Evolutionary conservation across 2,888 invertebrate species (phyloP).

Genomic region (Penaeus monodon): DNA sequence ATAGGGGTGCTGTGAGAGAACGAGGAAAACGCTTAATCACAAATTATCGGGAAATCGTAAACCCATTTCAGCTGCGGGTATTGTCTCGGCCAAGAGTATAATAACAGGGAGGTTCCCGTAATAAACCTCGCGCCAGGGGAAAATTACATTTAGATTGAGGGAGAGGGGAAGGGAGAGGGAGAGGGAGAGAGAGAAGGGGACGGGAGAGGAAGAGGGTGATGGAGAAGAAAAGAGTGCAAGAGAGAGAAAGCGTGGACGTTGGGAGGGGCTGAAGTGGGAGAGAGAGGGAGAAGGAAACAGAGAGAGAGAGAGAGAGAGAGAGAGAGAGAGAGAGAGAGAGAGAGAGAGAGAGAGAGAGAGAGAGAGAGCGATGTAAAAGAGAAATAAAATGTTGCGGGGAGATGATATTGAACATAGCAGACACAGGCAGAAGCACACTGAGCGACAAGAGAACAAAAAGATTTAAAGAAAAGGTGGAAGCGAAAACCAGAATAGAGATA

Average conservation of each 20-base stretch:
- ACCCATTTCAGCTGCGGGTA: background rate
- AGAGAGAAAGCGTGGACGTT: background rate
- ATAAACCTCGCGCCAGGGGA: background rate
- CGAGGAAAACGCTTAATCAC: background rate
- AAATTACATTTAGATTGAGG: background rate
- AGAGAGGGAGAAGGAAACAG: background rate
- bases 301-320: background rate
- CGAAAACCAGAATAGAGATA: too few relatives aligned
- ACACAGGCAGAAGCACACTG: too few relatives aligned
- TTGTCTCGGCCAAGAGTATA: background rate
- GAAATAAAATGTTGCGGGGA: too few relatives aligned
- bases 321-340: background rate
- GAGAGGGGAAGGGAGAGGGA: background rate
- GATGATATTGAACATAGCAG: too few relatives aligned
- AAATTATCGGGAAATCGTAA: background rate
- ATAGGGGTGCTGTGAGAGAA: too few relatives aligned
- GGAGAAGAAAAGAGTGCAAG: accelerated
- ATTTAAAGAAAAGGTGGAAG: too few relatives aligned
- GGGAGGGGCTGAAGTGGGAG: background rate
- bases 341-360: too few relatives aligned
- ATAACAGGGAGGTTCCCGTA: background rate
- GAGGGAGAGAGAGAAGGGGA: background rate
- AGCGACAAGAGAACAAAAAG: too few relatives aligned
- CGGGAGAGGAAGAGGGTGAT: accelerated
- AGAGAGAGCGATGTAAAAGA: too few relatives aligned